A percentile compares a stretch with the other conserved stretches of the same genome.
These are phyloP conservation scores for Sinhomidia bicolor DNA, from an alignment of 2,888 invertebrate genomes.

Conservation along the genomic window DNA sequence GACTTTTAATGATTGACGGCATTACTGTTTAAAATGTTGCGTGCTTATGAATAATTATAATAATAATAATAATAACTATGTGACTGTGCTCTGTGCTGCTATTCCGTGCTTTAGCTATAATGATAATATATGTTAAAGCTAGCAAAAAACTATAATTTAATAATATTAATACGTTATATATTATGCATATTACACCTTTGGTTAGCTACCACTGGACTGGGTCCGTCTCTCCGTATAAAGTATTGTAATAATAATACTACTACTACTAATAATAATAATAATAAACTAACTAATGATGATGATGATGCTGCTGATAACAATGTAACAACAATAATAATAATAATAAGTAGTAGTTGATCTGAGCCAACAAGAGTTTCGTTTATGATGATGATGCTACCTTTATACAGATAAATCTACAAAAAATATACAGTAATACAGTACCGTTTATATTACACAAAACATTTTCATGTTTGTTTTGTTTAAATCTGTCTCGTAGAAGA, in stretches of 20 bases:
- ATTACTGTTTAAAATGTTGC: background rate
- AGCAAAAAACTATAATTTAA: no score
- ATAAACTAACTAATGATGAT: background rate
- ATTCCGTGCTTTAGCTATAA: background rate
- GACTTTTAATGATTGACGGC: constrained; percentile 1
- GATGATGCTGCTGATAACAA: no score
- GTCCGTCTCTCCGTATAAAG: background rate
- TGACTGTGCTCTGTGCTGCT: constrained; percentile 1
- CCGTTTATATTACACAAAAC: constrained; percentile 36
- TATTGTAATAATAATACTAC: background rate
- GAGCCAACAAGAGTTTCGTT: constrained; percentile 30
- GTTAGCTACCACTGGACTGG: constrained; percentile 41
- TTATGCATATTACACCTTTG: no score
- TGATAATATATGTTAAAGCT: no score
- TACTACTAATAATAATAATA: background rate
- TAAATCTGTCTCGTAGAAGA: constrained; percentile 7
- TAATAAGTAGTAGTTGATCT: constrained; percentile 9
- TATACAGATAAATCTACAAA: constrained; percentile 64
- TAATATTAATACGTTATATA: no score
- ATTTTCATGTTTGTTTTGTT: background rate
- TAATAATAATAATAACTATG: background rate
- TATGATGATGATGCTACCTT: constrained; percentile 3
- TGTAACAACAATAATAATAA: no score
- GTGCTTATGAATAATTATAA: no score
- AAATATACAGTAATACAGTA: constrained; percentile 65